Base-by-base conservation (phyloP, 1,140 invertebrate species). In the Wiebesia pumilae region DNA sequence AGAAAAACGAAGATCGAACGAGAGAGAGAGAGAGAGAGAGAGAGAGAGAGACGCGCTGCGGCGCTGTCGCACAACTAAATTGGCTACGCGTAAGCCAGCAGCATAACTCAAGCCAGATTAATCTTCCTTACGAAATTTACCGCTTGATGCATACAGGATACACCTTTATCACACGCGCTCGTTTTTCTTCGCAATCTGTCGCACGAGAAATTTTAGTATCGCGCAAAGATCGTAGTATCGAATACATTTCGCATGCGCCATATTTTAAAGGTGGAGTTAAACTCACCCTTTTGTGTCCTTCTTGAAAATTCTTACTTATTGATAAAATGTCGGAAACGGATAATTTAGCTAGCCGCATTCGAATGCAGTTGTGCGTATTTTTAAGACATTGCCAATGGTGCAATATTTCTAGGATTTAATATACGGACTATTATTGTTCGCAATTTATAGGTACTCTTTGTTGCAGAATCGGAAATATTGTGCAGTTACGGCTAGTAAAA, bases 101-200 rank as follows among this genome's bases (percentile, higher is more conserved):
- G 78, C 58, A 67, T 69, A 47, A 81, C 16, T 69, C 65, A 69
- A 43, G 40, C 35, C 30, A 58, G 69, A 83, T 83, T 83, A 83
- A 83, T 83, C 81, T 83, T 75, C 65, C 43, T 43, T 38, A 75
- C 43, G 62, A 83, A 71, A 54, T 83, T 83, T 83, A 82, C 81
- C 69, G 69, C 69, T 73, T 47, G 81, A 71, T 71, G 27, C 16
- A 65, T 35, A 0, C 54, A n/a, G 54, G 19, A 35, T 65, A 40
- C 21, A 65, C 79, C 24, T 82, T 82, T 82, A 67, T 82, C 65
- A 47, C 40, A 16, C 24, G 40, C 38, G n/a, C n/a, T 82, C 35
- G 81, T 51, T 82, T 65, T 71, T 51, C 81, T 40, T 33, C 43
- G 58, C 79, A 43, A 81, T 81, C 58, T 81, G 54, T 81, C 58